These are phyloP conservation scores for Heliconius nattereri DNA, from an alignment of 1,140 invertebrate species.

Conservation along the genomic window DNA sequence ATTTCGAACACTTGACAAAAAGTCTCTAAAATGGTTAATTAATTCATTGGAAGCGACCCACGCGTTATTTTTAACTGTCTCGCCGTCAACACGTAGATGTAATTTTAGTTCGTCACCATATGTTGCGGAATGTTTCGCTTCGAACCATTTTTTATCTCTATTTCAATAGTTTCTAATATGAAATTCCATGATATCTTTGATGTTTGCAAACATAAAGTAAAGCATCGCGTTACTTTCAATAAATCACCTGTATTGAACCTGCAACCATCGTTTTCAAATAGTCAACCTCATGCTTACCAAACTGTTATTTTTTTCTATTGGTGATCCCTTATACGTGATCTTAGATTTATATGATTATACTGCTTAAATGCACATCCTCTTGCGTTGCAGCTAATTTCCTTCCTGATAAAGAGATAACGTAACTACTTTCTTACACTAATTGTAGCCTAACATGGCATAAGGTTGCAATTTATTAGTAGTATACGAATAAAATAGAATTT, in stretches of 20 bases:
- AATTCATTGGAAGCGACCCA: constrained; percentile 3
- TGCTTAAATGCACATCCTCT: neutral
- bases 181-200: too few relatives aligned
- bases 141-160: neutral
- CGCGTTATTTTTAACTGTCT: constrained; percentile 8
- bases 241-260: too few relatives aligned
- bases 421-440: neutral
- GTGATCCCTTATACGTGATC: neutral
- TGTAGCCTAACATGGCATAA: neutral
- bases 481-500: neutral
- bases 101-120: constrained; percentile 15
- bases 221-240: too few relatives aligned
- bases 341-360: neutral
- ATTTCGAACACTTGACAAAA: neutral
- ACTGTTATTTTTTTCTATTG: neutral
- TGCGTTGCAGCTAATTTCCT: neutral
- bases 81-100: constrained; percentile 10
- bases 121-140: neutral
- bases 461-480: neutral
- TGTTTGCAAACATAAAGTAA: too few relatives aligned
- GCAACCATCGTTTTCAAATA: too few relatives aligned
- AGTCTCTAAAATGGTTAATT: constrained; percentile 3
- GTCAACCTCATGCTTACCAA: neutral
- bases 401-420: neutral
- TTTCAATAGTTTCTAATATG: too few relatives aligned